Evolutionary conservation across 2,113 vertebrate species (phyloP).

Genomic region (Terrapene triunguis): DNA sequence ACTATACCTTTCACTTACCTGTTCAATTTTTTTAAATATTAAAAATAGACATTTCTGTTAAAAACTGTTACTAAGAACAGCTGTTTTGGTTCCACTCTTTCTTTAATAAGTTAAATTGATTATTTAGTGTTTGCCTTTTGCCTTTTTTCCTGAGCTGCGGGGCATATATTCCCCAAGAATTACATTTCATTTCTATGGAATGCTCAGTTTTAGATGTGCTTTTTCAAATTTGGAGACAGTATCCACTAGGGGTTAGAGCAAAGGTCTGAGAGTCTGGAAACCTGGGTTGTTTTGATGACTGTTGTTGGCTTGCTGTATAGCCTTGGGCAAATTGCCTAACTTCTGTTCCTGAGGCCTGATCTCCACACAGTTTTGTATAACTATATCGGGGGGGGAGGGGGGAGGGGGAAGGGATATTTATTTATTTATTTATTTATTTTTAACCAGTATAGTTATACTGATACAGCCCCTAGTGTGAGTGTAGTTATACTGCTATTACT

Average conservation of each 20-base stretch:
- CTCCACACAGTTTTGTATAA: not conserved
- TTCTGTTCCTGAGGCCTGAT: not conserved
- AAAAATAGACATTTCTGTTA: not conserved
- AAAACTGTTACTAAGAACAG: not conserved
- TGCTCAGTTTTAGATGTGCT: not conserved
- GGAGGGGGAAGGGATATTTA: no score
- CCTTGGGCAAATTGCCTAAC: not conserved
- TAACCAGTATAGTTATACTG: not conserved
- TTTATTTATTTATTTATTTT: not conserved
- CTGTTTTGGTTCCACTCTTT: not conserved
- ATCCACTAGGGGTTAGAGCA: not conserved
- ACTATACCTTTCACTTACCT: not conserved
- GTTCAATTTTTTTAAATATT: not conserved
- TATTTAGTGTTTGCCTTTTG: not conserved
- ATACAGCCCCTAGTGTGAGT: not conserved
- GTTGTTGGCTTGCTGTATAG: not conserved
- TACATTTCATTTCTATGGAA: not conserved
- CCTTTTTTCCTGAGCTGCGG: not conserved
- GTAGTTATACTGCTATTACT: not conserved
- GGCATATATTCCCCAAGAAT: not conserved
- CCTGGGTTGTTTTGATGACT: not conserved
- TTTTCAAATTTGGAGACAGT: not conserved
- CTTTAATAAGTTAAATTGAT: not conserved
- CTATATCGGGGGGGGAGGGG: not conserved
- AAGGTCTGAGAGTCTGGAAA: not conserved